Percentiles rank a stretch among this genome's conserved stretches.
Evolutionary conservation across 2,113 vertebrate species (phyloP).

Genomic region (Ageneiosus marmoratus): DNA sequence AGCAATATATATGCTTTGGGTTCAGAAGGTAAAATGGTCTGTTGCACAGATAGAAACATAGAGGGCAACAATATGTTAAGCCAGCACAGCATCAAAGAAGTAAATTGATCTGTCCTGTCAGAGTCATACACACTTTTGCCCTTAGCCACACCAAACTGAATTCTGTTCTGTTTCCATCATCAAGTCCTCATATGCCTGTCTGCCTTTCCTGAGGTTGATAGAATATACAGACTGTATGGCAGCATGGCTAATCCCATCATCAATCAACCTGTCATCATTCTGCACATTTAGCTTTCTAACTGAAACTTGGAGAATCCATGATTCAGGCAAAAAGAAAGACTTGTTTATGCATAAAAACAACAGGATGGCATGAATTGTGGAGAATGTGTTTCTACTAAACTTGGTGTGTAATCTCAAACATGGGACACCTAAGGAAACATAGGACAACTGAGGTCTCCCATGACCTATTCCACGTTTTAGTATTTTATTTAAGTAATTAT

Average conservation of each 20-base stretch:
- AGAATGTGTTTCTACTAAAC: neutral
- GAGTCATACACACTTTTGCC: slow-evolving; percentile 22
- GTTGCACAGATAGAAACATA: slow-evolving; percentile 10
- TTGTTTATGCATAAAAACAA: neutral
- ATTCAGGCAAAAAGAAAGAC: neutral
- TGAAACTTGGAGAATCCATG: neutral
- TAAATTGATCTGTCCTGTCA: slow-evolving; percentile 26
- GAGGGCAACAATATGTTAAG: slow-evolving; percentile 9
- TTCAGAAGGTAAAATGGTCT: slow-evolving; percentile 13
- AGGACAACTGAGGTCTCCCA: neutral
- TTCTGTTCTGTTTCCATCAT: slow-evolving; percentile 21
- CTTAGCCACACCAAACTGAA: slow-evolving; percentile 23
- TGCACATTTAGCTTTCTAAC: neutral
- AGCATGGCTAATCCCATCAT: slow-evolving; percentile 11
- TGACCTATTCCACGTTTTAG: neutral
- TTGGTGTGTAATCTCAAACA: neutral
- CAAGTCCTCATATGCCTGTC: slow-evolving; percentile 5
- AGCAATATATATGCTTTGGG: neutral
- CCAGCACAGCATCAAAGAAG: slow-evolving; percentile 3
- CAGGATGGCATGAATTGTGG: neutral
- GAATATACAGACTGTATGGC: slow-evolving; percentile 27
- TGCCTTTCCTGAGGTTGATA: slow-evolving; percentile 14
- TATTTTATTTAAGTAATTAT: neutral
- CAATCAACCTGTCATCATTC: slow-evolving; percentile 43
- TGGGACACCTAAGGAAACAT: neutral